phyloP scores from a whole-genome alignment of 2,113 vertebrate genomes.

The Athene cunicularia region DNA sequence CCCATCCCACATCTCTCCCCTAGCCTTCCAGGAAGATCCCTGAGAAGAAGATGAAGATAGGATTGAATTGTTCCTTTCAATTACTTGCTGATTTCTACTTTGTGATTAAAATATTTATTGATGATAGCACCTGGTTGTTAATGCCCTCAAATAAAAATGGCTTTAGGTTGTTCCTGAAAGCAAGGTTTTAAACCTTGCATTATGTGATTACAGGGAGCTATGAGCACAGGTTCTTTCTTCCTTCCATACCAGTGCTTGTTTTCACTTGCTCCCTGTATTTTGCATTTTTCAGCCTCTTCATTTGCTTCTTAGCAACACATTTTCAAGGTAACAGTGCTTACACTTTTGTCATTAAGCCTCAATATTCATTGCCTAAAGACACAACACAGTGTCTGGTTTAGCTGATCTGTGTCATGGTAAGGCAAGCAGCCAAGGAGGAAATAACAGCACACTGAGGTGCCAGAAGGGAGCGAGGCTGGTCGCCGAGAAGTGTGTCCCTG shows the following conservation, averaged over 20 bases:
- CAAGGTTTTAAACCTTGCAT: neutral
- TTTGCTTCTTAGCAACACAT: slow-evolving; percentile 30
- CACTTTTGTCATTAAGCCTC: neutral
- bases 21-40: neutral
- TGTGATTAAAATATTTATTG: neutral
- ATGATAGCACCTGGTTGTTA: neutral
- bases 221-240: neutral
- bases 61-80: neutral
- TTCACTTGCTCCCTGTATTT: neutral
- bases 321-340: neutral
- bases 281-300: neutral
- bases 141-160: neutral
- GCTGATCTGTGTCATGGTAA: neutral
- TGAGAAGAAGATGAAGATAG: neutral
- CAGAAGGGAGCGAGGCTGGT: neutral
- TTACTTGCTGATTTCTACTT: neutral
- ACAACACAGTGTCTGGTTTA: neutral
- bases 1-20: neutral
- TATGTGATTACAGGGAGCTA: neutral
- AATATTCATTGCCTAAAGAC: neutral
- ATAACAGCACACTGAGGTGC: neutral
- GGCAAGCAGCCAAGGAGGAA: neutral
- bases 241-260: neutral
- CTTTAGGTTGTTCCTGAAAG: neutral
- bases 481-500: neutral